A percentile compares a stretch with the other conserved stretches of the same genome.
These are phyloP conservation scores for Pristionchus japonicus DNA, from an alignment of 2,888 invertebrate genomes.

Conservation along the genomic window DNA sequence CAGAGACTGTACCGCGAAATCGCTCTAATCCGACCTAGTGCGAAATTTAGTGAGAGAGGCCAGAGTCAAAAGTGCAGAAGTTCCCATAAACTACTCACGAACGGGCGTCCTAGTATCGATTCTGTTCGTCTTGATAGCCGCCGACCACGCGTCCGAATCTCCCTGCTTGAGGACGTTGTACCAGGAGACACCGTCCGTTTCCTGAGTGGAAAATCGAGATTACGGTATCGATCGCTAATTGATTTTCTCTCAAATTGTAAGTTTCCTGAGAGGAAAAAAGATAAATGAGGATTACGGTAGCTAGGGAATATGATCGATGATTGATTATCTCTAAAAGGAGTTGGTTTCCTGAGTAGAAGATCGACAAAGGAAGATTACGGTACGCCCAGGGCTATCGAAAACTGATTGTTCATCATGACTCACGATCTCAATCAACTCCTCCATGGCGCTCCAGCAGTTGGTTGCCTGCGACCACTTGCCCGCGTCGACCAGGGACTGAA, in stretches of 20 bases:
- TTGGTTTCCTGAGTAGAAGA: too few relatives aligned
- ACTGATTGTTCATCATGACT: too few relatives aligned
- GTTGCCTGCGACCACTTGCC: constrained; percentile 82
- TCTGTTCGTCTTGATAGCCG: constrained; percentile 4
- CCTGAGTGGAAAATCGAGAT: constrained; percentile 49
- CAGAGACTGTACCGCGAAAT: too few relatives aligned
- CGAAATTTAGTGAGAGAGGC: too few relatives aligned
- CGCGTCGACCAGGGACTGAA: constrained; percentile 77
- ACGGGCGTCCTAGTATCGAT: constrained; percentile 7
- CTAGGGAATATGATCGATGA: too few relatives aligned
- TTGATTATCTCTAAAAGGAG: too few relatives aligned
- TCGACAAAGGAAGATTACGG: too few relatives aligned
- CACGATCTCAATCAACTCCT: constrained; percentile 79
- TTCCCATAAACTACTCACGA: background rate
- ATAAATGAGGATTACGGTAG: too few relatives aligned
- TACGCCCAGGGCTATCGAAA: too few relatives aligned
- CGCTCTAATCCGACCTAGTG: too few relatives aligned
- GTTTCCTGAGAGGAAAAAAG: background rate
- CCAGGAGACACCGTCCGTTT: constrained; percentile 83
- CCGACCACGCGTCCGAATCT: constrained; percentile 63
- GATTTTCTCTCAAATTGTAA: background rate
- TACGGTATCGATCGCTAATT: background rate
- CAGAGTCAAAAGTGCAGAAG: too few relatives aligned
- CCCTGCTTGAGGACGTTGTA: constrained; percentile 83
- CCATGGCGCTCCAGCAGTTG: constrained; percentile 81